These are phyloP conservation scores for Colinus virginianus DNA, from an alignment of 2,113 vertebrate genomes.

Conservation along the genomic window DNA sequence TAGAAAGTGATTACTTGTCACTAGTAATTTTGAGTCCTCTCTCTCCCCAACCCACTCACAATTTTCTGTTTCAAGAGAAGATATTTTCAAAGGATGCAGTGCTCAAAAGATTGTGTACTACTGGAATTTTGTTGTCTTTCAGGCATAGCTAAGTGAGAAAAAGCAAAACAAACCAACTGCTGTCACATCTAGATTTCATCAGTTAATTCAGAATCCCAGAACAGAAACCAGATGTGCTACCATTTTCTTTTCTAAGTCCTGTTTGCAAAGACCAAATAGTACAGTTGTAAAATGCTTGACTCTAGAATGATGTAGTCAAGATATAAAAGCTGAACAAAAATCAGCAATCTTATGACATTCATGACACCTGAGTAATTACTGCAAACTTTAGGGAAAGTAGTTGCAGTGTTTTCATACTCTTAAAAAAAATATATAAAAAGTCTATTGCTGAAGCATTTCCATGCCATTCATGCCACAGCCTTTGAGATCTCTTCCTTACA, in stretches of 20 bases:
- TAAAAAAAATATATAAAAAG: neutral
- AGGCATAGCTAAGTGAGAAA: neutral
- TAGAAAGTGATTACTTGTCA: neutral
- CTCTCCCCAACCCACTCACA: neutral
- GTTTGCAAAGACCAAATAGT: neutral
- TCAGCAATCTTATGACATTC: neutral
- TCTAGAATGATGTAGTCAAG: neutral
- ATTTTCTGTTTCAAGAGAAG: neutral
- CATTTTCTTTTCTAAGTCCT: neutral
- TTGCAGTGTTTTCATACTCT: neutral
- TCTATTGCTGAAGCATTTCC: neutral
- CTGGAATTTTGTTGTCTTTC: neutral
- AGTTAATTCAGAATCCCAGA: neutral
- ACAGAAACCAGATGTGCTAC: neutral
- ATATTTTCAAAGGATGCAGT: neutral
- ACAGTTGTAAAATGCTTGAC: neutral
- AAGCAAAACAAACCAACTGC: conserved; percentile 17
- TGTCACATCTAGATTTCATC: neutral
- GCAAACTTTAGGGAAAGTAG: neutral
- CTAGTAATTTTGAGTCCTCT: neutral
- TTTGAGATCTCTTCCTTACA: neutral
- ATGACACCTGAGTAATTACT: neutral
- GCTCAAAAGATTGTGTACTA: neutral
- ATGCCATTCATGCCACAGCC: neutral
- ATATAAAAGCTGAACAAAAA: conserved; percentile 11